Evolutionary conservation across 2,888 invertebrate species (phyloP).

Genomic region (Nycteola revayana): DNA sequence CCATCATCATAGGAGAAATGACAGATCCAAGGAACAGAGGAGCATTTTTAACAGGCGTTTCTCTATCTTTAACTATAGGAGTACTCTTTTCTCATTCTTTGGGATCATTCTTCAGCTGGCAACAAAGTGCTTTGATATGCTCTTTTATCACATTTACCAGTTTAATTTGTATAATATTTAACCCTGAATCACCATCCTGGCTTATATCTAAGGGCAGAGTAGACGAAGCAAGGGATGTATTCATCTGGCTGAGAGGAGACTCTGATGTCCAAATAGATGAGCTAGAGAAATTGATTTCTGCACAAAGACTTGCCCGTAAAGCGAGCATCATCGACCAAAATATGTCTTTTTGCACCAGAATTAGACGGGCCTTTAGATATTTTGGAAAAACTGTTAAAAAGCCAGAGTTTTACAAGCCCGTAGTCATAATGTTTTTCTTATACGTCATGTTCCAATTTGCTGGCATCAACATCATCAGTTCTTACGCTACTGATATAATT

Average conservation of each 20-base stretch:
- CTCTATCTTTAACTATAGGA: constrained; percentile 83
- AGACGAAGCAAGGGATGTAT: constrained; percentile 80
- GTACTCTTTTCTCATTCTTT: constrained; percentile 83
- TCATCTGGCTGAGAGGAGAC: constrained; percentile 81
- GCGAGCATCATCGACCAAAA: constrained; percentile 50
- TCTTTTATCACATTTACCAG: constrained; percentile 74
- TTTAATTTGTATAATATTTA: constrained; percentile 74
- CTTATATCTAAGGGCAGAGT: constrained; percentile 80
- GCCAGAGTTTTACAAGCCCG: constrained; percentile 82
- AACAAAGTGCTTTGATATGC: constrained; percentile 77
- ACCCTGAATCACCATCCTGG: constrained; percentile 87
- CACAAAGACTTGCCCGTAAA: constrained; percentile 58
- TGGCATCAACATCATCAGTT: constrained; percentile 86
- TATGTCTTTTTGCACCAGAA: constrained; percentile 37
- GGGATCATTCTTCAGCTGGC: constrained; percentile 83
- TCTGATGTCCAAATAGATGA: constrained; percentile 62
- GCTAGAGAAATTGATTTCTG: constrained; percentile 69
- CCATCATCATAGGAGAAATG: constrained; percentile 83
- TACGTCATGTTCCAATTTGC: constrained; percentile 86
- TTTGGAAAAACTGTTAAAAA: constrained; percentile 53
- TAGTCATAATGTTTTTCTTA: constrained; percentile 82
- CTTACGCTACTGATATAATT: constrained; percentile 86
- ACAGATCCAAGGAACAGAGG: constrained; percentile 84
- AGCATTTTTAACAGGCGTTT: constrained; percentile 82
- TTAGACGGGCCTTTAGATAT: constrained; percentile 46